Percentiles rank a stretch among this genome's conserved stretches.
Conservation (phyloP, 2,888 invertebrate species). For the Neoaliturus tenellus region DNA sequence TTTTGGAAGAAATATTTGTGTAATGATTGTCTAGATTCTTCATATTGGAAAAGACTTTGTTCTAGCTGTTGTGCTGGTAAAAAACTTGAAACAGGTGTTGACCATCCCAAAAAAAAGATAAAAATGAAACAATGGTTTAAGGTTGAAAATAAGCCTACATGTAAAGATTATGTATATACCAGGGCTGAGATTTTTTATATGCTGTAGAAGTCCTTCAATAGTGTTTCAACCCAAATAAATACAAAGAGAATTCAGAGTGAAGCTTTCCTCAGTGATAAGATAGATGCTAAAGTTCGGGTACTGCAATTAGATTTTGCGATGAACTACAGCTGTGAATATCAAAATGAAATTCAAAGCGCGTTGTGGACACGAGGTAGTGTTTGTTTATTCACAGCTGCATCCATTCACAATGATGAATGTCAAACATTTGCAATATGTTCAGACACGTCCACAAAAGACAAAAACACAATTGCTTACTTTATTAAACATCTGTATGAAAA, state of each 20-base stretch:
- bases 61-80: neutral
- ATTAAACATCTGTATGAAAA: neutral
- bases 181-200: neutral
- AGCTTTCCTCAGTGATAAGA: neutral
- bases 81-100: neutral
- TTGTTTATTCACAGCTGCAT: neutral
- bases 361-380: neutral
- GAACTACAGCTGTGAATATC: neutral
- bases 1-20: slow-evolving; percentile 8
- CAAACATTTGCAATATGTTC: slow-evolving; percentile 12
- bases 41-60: neutral
- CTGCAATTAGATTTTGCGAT: neutral
- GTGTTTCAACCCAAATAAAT: neutral
- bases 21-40: neutral
- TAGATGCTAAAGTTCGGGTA: neutral
- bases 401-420: neutral
- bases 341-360: neutral
- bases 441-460: slow-evolving; percentile 2
- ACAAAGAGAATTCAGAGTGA: neutral
- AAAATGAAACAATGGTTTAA: slow-evolving; percentile 18
- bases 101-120: neutral
- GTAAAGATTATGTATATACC: neutral
- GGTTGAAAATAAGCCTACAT: neutral
- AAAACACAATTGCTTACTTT: neutral
- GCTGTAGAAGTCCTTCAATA: neutral